These are phyloP conservation scores for Tragelaphus imberbis DNA, from an alignment of 2,113 vertebrate genomes.

Conservation along the genomic window DNA sequence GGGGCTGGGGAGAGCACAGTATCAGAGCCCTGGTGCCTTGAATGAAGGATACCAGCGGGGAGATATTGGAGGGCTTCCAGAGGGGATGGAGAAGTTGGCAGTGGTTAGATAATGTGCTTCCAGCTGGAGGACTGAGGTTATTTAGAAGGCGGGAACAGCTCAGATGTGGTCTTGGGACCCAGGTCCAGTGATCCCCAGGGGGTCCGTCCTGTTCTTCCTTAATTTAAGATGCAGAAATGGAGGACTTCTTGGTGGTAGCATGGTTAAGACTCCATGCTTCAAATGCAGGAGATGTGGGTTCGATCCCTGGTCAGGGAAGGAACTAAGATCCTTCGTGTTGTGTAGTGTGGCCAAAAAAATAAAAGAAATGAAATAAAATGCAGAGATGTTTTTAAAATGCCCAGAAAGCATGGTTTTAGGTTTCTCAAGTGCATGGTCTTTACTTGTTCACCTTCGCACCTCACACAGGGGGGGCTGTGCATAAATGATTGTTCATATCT, in stretches of 20 bases:
- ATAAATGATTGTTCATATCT: neutral
- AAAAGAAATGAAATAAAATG: neutral
- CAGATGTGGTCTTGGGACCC: neutral
- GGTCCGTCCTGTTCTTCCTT: neutral
- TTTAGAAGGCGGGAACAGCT: neutral
- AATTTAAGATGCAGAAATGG: neutral
- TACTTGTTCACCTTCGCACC: neutral
- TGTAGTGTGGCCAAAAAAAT: neutral
- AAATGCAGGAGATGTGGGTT: neutral
- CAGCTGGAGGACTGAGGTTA: neutral
- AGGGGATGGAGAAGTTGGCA: neutral
- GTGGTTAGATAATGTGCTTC: neutral
- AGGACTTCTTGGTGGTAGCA: neutral
- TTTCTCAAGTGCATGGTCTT: neutral
- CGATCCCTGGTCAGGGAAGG: neutral
- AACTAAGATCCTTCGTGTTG: neutral
- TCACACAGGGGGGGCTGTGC: fast-evolving
- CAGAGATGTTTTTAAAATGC: neutral
- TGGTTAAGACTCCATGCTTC: neutral
- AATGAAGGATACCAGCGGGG: neutral
- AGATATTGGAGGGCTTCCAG: neutral
- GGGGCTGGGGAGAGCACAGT: neutral
- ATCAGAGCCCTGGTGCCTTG: neutral
- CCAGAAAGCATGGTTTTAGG: neutral
- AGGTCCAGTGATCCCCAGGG: neutral